Percentiles rank a stretch among this genome's conserved stretches.
phyloP scores from a whole-genome alignment of 2,113 vertebrate species.

The Urocitellus parryii region DNA sequence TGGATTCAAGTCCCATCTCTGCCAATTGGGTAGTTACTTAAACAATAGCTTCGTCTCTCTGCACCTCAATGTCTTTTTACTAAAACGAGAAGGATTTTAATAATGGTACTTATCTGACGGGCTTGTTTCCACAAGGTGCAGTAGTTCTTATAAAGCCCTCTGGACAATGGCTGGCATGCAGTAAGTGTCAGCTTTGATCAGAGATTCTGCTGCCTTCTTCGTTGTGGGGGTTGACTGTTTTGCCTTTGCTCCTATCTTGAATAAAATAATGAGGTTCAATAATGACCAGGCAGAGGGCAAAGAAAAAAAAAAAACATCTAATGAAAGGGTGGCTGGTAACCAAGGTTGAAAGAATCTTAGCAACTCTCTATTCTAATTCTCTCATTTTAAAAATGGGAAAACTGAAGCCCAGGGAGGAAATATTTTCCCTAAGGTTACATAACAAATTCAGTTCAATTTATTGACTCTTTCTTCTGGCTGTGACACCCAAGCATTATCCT shows the following conservation, averaged over 20 bases:
- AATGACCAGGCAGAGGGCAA: slow-evolving; percentile 2
- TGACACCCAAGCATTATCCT: background rate
- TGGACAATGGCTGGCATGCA: background rate
- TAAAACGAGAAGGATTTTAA: background rate
- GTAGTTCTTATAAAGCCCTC: background rate
- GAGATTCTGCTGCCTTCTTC: background rate
- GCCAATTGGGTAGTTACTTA: background rate
- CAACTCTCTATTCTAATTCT: background rate
- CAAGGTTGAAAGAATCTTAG: background rate
- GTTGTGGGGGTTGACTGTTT: background rate
- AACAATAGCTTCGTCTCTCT: background rate
- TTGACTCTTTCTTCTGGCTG: background rate
- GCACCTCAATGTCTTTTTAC: background rate
- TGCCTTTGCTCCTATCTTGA: slow-evolving; percentile 5
- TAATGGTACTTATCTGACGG: background rate
- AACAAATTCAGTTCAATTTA: slow-evolving; percentile 56
- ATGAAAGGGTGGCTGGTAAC: background rate
- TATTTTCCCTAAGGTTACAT: slow-evolving; percentile 42
- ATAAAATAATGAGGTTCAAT: slow-evolving; percentile 2
- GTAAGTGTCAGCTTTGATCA: background rate
- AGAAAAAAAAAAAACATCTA: slow-evolving; percentile 6
- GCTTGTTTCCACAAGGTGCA: background rate
- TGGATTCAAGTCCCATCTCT: background rate
- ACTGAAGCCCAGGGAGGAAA: slow-evolving; percentile 1
- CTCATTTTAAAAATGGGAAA: slow-evolving; percentile 34